phyloP scores from a whole-genome alignment of 2,888 invertebrate species.

The Spodoptera picta region DNA sequence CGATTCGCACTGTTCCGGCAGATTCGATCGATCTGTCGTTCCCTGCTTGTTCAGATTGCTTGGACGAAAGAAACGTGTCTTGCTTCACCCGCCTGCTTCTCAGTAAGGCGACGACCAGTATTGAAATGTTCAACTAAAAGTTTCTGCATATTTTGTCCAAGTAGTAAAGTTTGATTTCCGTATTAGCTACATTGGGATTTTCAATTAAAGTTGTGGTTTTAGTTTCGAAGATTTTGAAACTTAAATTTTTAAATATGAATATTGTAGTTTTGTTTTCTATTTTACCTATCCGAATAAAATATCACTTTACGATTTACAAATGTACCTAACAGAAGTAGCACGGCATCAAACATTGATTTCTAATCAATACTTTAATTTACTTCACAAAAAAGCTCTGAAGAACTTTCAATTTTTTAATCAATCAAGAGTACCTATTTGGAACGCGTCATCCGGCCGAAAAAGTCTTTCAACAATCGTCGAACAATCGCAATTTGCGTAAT shows the following conservation, averaged over 20 bases:
- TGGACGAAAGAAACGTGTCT: slow-evolving; percentile 53
- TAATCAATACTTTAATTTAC: neutral
- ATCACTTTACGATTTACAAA: no score
- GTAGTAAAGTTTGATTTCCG: slow-evolving; percentile 19
- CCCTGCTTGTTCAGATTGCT: slow-evolving; percentile 51
- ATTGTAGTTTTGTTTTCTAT: neutral
- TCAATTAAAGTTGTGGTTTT: neutral
- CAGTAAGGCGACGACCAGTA: slow-evolving; percentile 30
- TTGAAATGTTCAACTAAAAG: slow-evolving; percentile 46
- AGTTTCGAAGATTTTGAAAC: no score
- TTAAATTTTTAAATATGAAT: no score
- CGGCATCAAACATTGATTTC: no score
- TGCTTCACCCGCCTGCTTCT: slow-evolving; percentile 35
- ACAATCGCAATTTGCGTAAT: slow-evolving; percentile 50
- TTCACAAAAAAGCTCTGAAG: slow-evolving; percentile 8
- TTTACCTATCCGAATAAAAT: neutral
- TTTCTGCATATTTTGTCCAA: slow-evolving; percentile 31
- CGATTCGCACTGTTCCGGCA: slow-evolving; percentile 80
- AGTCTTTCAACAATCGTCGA: slow-evolving; percentile 44
- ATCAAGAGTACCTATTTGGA: slow-evolving; percentile 39
- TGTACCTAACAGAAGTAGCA: no score
- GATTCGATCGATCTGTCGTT: slow-evolving; percentile 74
- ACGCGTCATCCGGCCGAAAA: slow-evolving; percentile 38
- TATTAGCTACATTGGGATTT: slow-evolving; percentile 18
- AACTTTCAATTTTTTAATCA: slow-evolving; percentile 45